Evolutionary conservation across 2,888 invertebrate genomes (phyloP).

Genomic region (Dysmachus trigonus): DNA sequence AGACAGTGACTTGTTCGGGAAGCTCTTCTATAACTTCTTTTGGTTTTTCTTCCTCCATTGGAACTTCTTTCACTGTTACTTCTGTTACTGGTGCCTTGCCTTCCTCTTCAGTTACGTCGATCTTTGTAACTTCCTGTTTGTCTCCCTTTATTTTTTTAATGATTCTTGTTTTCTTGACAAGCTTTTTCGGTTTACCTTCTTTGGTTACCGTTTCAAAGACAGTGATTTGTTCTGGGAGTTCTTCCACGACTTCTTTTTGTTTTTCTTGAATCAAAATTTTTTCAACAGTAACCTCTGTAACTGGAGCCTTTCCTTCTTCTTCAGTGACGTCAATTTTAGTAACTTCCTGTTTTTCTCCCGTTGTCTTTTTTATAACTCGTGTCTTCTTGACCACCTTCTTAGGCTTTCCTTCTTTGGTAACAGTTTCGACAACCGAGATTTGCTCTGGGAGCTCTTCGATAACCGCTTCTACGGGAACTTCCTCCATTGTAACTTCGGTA

Average conservation of each 20-base stretch:
- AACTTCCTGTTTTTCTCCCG: slow-evolving; percentile 53
- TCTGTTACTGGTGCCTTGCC: slow-evolving; percentile 58
- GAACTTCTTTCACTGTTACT: slow-evolving; percentile 56
- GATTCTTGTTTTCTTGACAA: slow-evolving; percentile 54
- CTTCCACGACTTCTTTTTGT: slow-evolving; percentile 52
- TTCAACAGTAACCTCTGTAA: slow-evolving; percentile 58
- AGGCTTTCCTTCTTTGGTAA: slow-evolving; percentile 60
- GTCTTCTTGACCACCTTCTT: slow-evolving; percentile 59
- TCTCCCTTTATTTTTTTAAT: slow-evolving; percentile 59
- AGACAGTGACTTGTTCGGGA: slow-evolving; percentile 57
- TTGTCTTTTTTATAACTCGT: slow-evolving; percentile 55
- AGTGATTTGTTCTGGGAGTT: slow-evolving; percentile 57
- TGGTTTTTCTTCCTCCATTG: slow-evolving; percentile 56
- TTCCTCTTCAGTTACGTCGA: slow-evolving; percentile 62
- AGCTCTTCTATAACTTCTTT: slow-evolving; percentile 56
- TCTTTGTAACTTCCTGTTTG: slow-evolving; percentile 60
- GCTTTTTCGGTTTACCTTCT: slow-evolving; percentile 58
- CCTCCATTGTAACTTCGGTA: slow-evolving; percentile 54
- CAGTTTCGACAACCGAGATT: slow-evolving; percentile 61
- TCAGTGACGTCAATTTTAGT: slow-evolving; percentile 58
- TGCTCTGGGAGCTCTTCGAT: slow-evolving; percentile 50
- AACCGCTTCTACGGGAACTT: slow-evolving; percentile 51
- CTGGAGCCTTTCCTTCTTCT: slow-evolving; percentile 56
- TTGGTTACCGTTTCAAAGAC: slow-evolving; percentile 54
- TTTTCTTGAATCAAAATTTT: slow-evolving; percentile 55